Base-by-base conservation (phyloP, 2,797 vertebrate genomes). In the Scomberomorus guttatus region DNA sequence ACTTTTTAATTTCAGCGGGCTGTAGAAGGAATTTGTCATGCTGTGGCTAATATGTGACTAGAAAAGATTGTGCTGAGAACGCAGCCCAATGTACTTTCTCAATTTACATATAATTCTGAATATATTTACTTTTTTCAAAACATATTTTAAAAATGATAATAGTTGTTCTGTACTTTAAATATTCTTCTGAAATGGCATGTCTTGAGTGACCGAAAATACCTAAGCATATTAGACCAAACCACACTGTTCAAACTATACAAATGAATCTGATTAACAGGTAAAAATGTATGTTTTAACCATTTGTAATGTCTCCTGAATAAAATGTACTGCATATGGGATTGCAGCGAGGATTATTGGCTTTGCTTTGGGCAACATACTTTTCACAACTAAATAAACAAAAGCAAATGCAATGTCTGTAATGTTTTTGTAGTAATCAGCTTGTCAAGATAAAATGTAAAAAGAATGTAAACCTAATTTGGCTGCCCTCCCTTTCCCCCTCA, bases 1-100 rank as follows among this genome's bases (percentile, higher is more conserved):
- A 66, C 52, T 44, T 74, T 54, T 18, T 71, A n/a, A 72, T 54
- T 60, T 65, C 46, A 67, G n/a, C 6, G 13, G 27, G 58, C 54
- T 10, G 7, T 10, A 27, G 17, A 13, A 46, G 37, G n/a, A 64
- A 51, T 57, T 37, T 8, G 65, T 58, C 27, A 52, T 37, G 5
- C 25, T 24, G 25, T 55, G 15, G 66, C 27, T 10, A 42, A 74
- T 13, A 37, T 32, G 20, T 51, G 14, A 50, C 25, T 9, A 15
- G 9, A n/a, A 22, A 52, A 29, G 17, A 29, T 4, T 63, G 20
- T 13, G 34, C 57, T 58, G 51, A 46, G 37, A 48, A 17, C n/a
- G 29, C 20, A 54, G 27, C 2, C 6, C 5, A 1, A 17, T 11
- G 0, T 10, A 20, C 63, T 67, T 20, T 48, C 68, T 44, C 12